phyloP scores from a whole-genome alignment of 2,888 invertebrate species.

The Microchrysa polita region DNA sequence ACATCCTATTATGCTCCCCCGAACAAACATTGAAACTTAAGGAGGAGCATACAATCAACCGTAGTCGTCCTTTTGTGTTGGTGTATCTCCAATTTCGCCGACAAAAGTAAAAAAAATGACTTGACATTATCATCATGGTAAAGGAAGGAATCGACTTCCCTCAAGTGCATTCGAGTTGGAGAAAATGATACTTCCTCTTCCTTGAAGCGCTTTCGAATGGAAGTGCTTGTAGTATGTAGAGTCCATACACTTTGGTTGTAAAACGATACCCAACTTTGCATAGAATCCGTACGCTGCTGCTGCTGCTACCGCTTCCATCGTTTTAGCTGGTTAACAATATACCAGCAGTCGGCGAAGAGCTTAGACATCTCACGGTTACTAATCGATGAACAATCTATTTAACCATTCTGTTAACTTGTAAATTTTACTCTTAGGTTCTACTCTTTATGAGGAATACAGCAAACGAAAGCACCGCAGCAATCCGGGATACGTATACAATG shows the following conservation, averaged over 20 bases:
- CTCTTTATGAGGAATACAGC: too few relatives aligned
- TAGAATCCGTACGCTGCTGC: not conserved
- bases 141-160: conserved; percentile 11
- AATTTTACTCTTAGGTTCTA: conserved; percentile 1
- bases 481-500: not conserved
- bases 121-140: conserved; percentile 12
- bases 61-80: not conserved
- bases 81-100: not conserved
- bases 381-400: conserved; percentile 31
- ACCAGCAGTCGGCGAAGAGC: not conserved
- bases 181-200: conserved; percentile 33
- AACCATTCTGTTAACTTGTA: conserved; percentile 1
- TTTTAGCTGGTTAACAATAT: conserved; percentile 4
- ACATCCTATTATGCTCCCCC: not conserved
- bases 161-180: conserved; percentile 25
- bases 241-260: conserved; percentile 23
- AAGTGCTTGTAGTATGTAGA: too few relatives aligned
- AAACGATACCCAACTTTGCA: conserved; percentile 7
- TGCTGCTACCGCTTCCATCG: too few relatives aligned
- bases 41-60: not conserved
- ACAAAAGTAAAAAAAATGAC: not conserved
- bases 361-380: conserved; percentile 23
- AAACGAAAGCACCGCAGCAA: too few relatives aligned
- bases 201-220: not conserved
- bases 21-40: conserved; percentile 26